These are phyloP conservation scores for Falco peregrinus DNA, from an alignment of 2,797 vertebrate genomes.

Conservation along the genomic window DNA sequence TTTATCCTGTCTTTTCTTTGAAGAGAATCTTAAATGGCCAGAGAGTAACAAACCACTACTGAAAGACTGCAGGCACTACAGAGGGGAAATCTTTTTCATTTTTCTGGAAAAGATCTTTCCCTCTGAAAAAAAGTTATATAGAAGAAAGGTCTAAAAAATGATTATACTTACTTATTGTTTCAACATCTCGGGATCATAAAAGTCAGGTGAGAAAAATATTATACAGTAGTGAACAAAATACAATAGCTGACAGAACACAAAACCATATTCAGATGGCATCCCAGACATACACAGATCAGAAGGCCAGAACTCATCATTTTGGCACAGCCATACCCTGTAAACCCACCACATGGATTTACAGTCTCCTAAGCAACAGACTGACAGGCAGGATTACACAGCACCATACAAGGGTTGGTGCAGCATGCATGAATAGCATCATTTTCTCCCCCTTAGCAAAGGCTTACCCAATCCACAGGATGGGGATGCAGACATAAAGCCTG, in stretches of 20 bases:
- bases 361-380: not conserved
- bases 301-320: not conserved
- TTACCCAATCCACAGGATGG: not conserved
- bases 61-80: not conserved
- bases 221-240: not conserved
- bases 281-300: not conserved
- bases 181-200: not conserved
- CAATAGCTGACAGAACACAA: not conserved
- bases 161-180: not conserved
- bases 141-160: not conserved
- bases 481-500: not conserved
- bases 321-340: not conserved
- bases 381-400: not conserved
- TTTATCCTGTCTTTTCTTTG: not conserved
- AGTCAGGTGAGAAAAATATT: not conserved
- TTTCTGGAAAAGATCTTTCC: not conserved
- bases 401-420: no score
- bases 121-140: not conserved
- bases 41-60: not conserved
- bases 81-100: no score
- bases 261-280: not conserved
- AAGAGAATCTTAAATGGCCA: not conserved
- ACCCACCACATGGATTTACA: not conserved
- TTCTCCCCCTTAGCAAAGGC: not conserved
- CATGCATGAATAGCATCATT: fast-evolving